Evolutionary conservation across 2,888 invertebrate genomes (phyloP), one percentile per base, ranked within the genome.

Genomic region (Drosophila ochracea): DNA sequence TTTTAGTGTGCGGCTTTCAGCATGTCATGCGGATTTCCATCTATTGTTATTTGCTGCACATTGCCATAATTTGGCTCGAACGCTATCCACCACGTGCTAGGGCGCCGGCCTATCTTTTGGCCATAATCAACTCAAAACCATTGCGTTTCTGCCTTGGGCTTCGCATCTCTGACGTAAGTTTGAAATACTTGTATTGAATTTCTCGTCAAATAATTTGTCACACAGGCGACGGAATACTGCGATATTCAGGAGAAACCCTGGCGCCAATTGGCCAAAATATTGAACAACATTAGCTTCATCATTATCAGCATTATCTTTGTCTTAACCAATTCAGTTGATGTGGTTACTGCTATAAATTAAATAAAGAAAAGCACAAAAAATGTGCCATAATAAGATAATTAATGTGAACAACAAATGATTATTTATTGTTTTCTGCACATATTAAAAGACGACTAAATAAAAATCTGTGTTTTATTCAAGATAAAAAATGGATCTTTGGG

Each of bases 61-160:
- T 93, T 28, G 65, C 68, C 13, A 81, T 85, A 0, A 84, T 91
- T 65, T 93, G 93, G 93, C 72, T 93, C 55, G 90, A 90, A 39
- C 57, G 89, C 11, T 91, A 91, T 83, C 92, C 93, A 9, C 93
- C 93, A 0, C 85, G 89, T 43, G 65, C 54, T 13, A 79, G 84
- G 30, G 92, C 92, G 0, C 68, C 76, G 1, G 55, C 41, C 4
- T 91, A 75, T 61, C 25, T 93, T 10, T 63, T 76, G 4, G 58
- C 68, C 9, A 21, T 91, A 0, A 74, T 92, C 0, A 92, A 92
- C 62, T 89, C 58, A 9, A 81, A 88, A 2, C 61, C 82, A 1
- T 39, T 93, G 25, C 82, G 93, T 37, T 77, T 88, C 19, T 0
- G 91, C 19, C 74, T 93, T 4, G 91, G 89, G 1, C 80, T 93